These are phyloP conservation scores for Acropora tenuis DNA, from an alignment of 64 coral and sea anemone species.

Conservation along the genomic window DNA sequence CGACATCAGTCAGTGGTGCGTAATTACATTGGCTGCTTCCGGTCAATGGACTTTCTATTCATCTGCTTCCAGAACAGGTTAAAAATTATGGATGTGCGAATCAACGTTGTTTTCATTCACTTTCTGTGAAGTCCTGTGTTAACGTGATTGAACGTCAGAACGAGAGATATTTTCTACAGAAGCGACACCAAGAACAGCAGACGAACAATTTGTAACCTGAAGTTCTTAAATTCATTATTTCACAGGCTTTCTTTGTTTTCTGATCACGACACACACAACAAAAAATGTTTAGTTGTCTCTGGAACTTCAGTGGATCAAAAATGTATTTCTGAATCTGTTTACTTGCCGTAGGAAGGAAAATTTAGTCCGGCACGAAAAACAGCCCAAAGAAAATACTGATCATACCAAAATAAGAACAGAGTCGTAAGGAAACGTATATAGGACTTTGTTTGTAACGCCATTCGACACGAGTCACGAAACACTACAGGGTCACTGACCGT, in stretches of 20 bases:
- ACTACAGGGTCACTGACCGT: conserved; percentile 1
- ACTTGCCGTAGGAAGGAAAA: background rate
- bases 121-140: background rate
- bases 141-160: background rate
- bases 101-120: background rate
- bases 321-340: background rate
- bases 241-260: background rate
- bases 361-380: background rate
- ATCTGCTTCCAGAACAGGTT: conserved; percentile 8
- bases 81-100: conserved; percentile 1
- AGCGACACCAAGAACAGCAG: background rate
- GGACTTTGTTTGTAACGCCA: background rate
- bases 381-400: background rate
- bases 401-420: background rate
- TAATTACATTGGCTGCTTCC: background rate
- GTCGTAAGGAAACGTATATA: background rate
- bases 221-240: no score
- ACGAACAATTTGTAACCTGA: background rate
- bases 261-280: conserved; percentile 23
- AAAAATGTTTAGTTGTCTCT: conserved; percentile 1
- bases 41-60: background rate
- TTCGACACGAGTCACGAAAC: background rate
- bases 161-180: background rate
- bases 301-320: background rate
- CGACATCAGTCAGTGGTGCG: background rate